Base-by-base conservation (phyloP, 92 coral and sea anemone genomes). In the Galaxea fascicularis region DNA sequence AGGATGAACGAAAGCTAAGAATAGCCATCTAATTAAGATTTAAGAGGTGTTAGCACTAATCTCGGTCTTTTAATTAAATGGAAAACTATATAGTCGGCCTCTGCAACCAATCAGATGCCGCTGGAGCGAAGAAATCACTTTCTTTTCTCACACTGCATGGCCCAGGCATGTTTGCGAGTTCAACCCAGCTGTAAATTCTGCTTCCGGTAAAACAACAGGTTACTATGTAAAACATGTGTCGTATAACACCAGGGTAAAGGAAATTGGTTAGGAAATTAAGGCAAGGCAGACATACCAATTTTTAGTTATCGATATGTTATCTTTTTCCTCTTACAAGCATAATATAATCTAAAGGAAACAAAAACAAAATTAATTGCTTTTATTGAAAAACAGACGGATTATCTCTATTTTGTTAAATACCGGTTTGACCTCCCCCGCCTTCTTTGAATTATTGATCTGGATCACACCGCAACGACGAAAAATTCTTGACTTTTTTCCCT, bases 291-390 rank as follows among this genome's bases (percentile, higher is more conserved):
- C 78, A 74, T 52, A 30, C 46, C 65, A 18, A 28, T 54, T 46
- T 11, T 45, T 46, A 14, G 6, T 28, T 26, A 29, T 47, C 47
- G 77, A 35, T 35, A 3, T 22, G 28, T 52, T 20, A 1, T 52
- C 18, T 53, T 53, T 27, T 41, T 6, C 18, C 31, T 63, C 54
- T 74, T 74, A 27, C 57, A 53, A 53, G 53, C 65, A 74, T 27
- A 74, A 74, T 29, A 74, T 21, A 58, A 60, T 21, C 16, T 76
- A 69, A 58, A 35, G 20, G 53, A 46, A 35, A 76, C 17, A 39
- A 76, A 65, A 74, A 41, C 47, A 39, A 76, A 76, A 46, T 30
- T 20, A 56, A 74, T 49, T 7, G 56, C 5, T 10, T 53, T 11
- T 14, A 45, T 70, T 11, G 18, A 12, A 44, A 11, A 71, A 71